Conservation (phyloP, 2,888 invertebrate species). For the Diarsia mendica region DNA sequence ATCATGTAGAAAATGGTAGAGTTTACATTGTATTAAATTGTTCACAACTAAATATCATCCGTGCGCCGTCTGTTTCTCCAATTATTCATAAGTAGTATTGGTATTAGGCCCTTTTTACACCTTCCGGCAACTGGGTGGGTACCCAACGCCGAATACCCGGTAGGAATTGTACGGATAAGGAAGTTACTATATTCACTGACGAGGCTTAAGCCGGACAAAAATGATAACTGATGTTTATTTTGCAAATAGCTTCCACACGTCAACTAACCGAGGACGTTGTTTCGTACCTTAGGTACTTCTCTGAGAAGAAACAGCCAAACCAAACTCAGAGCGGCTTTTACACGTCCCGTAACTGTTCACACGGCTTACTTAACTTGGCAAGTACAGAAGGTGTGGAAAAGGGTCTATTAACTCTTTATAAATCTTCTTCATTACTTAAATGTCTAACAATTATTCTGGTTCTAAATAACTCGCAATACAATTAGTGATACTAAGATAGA, state of each 20-base stretch:
- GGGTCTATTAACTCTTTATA: neutral
- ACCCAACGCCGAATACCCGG: too few relatives aligned
- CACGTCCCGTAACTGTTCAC: neutral
- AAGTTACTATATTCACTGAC: too few relatives aligned
- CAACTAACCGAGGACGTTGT: too few relatives aligned
- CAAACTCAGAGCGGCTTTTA: neutral
- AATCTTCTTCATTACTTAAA: neutral
- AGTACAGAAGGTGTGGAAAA: neutral
- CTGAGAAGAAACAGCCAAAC: too few relatives aligned
- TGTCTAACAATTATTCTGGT: neutral
- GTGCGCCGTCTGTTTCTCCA: conserved; percentile 45
- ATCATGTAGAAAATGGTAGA: conserved; percentile 47
- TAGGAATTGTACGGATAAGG: too few relatives aligned
- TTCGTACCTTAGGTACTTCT: too few relatives aligned
- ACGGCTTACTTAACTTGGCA: neutral
- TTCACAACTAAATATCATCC: conserved; percentile 35
- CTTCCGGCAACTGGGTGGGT: too few relatives aligned
- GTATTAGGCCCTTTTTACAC: neutral
- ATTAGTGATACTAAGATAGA: conserved; percentile 9
- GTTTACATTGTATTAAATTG: conserved; percentile 35
- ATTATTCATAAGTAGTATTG: neutral
- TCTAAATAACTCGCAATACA: conserved; percentile 26
- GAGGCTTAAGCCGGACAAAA: too few relatives aligned
- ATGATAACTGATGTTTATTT: too few relatives aligned
- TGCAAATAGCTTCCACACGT: too few relatives aligned